Evolutionary conservation across 2,113 vertebrate species (phyloP), one percentile per base, ranked within the genome.

Genomic region (Epinephelus lanceolatus): DNA sequence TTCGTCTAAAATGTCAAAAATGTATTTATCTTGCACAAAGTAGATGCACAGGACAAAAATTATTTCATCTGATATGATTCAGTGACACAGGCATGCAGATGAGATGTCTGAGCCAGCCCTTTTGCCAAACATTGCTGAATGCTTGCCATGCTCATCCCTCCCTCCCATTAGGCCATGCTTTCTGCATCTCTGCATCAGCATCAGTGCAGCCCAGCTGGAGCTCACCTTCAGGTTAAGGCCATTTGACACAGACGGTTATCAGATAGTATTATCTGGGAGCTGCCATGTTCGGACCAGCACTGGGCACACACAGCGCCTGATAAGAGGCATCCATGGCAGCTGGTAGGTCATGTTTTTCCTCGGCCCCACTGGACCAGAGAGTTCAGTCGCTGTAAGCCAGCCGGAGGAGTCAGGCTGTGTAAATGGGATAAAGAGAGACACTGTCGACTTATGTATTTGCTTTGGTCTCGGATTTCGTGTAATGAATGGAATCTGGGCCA

Each of bases 291-390:
- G n/a, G 27, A 85, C 63, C 19, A 78, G 77, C 61, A 19, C 78
- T 91, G 86, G 68, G 79, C 71, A 86, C 78, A 84, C 88, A 79
- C 72, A 21, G 66, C 72, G 70, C 73, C 85, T 73, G 92, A 93
- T 92, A 92, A 90, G 86, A 91, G 81, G 27, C 70, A 5, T 72
- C 76, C 71, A 53, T 76, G 85, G 79, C 89, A 88, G 88, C 81
- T 78, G 81, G 83, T 77, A 70, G 84, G 71, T 89, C 42, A n/a
- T 85, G 82, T 85, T 87, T 88, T 86, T 62, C 71, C 78, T 84
- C 72, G 51, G 80, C 78, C 76, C 75, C 89, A 1, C 71, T 33
- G 62, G 87, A 90, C 88, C 85, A 25, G 9, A 74, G 78, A 75
- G 77, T 70, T 80, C 25, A 78, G 76, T 52, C 19, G 14, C 79